phyloP scores from a whole-genome alignment of 2,888 invertebrate species.

The Hypena proboscidalis region DNA sequence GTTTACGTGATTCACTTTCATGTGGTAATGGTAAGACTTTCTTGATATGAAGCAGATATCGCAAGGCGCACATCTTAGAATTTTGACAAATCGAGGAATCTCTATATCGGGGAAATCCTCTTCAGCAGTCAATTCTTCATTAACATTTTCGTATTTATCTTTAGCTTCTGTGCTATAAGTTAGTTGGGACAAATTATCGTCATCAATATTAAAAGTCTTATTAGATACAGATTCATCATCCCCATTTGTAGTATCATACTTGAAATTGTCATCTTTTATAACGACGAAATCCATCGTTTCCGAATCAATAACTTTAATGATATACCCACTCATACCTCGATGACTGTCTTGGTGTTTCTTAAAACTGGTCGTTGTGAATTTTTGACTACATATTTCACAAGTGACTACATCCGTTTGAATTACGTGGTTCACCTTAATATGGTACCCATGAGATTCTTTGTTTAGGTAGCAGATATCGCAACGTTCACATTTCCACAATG shows the following conservation, averaged over 20 bases:
- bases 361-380: conserved; percentile 13
- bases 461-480: conserved; percentile 19
- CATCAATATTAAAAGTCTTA: too few species aligned
- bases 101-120: too few species aligned
- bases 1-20: background rate
- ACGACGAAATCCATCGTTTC: background rate
- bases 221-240: too few species aligned
- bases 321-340: background rate
- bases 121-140: background rate
- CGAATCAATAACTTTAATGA: conserved; percentile 23
- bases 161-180: too few species aligned
- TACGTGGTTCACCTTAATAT: background rate
- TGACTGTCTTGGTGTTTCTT: conserved; percentile 17
- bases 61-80: conserved; percentile 4
- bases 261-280: conserved; percentile 15
- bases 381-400: conserved; percentile 14
- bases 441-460: conserved; percentile 9
- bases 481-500: conserved; percentile 5
- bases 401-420: background rate
- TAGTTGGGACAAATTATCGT: too few species aligned
- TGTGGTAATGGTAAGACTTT: conserved; percentile 2
- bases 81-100: too few species aligned
- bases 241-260: background rate
- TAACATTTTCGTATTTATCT: background rate
- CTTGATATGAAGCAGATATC: conserved; percentile 1